Evolutionary conservation across 2,113 vertebrate genomes (phyloP), one percentile per base, ranked within the genome.

Genomic region (Strix aluco): DNA sequence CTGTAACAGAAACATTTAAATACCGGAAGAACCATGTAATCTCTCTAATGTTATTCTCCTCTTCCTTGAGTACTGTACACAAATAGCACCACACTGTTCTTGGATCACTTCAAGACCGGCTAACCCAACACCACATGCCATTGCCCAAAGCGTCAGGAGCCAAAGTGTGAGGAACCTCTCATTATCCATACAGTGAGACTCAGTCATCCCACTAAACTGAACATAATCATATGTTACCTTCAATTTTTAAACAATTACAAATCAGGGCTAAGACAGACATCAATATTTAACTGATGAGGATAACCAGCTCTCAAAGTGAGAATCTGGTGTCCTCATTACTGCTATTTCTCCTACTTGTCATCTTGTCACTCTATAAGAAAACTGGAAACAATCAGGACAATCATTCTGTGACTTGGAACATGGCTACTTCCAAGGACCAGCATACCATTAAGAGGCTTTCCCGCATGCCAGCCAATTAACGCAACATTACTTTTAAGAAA

Each of bases 1-100:
- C 36, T 73, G 29, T 40, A 92, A 47, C 54, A 81, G 52, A 92
- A 94, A 75, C 44, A 77, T 92, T 95, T 92, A 91, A 87, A 91
- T 85, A 94, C 42, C 86, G 78, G 92, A 95, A 94, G 81, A 91
- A 67, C 65, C 1, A 0, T 14, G 23, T 82, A 88, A 85, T 71
- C 62, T 81, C 46, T 38, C 40, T 55, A 80, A 65, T 90, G 80
- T 61, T 88, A 81, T 72, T 87, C 74, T 93, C 54, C 51, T 71
- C 38, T 79, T 86, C 38, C 34, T 73, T 63, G 44, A 92, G 29
- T 51, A 72, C 29, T 18, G 58, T 46, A 84, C 2, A 1, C 70
- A 72, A 91, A 75, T 62, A 75, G 81, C 22, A 58, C 38, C 36
- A 47, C 40, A 62, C 62, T 0, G 0, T 65, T 94, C 70, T 52